phyloP scores from a whole-genome alignment of 2,888 invertebrate species.

The Synergus gifuensis region DNA sequence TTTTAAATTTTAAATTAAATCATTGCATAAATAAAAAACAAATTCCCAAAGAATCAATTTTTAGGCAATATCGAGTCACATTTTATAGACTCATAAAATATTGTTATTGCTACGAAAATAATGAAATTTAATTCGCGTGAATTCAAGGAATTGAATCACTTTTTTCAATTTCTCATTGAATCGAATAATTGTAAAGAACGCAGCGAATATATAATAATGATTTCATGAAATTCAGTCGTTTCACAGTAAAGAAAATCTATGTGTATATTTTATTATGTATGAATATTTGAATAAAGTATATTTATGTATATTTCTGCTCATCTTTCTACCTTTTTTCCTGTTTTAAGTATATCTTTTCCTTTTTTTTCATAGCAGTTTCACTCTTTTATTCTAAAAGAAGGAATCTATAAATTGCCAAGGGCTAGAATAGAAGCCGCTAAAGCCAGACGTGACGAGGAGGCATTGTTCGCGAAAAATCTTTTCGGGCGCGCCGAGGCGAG shows the following conservation, averaged over 20 bases:
- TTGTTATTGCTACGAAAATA: background rate
- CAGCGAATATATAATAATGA: background rate
- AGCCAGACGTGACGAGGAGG: conserved; percentile 46
- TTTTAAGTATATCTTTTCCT: background rate
- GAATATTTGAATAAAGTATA: background rate
- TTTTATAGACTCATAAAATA: background rate
- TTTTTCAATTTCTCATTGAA: background rate
- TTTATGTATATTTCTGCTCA: background rate
- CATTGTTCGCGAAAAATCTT: conserved; percentile 62
- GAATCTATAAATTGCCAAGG: conserved; percentile 27
- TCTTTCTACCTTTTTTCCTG: background rate
- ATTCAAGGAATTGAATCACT: background rate
- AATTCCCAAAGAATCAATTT: background rate
- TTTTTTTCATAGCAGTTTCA: background rate
- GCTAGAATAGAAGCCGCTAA: conserved; percentile 29
- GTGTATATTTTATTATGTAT: background rate
- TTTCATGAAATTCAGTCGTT: background rate
- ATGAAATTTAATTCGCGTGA: background rate
- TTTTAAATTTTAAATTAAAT: too few relatives aligned
- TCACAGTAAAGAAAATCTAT: background rate
- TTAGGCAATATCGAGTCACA: background rate
- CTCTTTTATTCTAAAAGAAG: background rate
- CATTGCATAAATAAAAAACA: background rate
- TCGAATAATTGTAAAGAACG: background rate
- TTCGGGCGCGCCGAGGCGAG: conserved; percentile 56